phyloP scores from a whole-genome alignment of 2,113 vertebrate species.

The Petrocephalus microphthalmus region DNA sequence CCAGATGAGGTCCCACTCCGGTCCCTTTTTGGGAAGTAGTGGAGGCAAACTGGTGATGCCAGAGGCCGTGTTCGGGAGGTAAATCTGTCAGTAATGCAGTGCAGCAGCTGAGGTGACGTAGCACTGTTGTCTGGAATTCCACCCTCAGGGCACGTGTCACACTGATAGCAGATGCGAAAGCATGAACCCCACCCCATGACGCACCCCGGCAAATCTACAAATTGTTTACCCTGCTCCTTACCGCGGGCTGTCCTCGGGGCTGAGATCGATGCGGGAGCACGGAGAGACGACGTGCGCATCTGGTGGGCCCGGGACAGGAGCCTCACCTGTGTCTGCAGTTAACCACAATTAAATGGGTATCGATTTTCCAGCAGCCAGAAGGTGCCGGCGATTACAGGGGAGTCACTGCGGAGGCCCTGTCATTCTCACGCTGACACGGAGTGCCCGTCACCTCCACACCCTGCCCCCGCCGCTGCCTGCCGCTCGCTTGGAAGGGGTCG shows the following conservation, averaged over 20 bases:
- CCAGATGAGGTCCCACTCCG: neutral
- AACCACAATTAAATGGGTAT: constrained; percentile 22
- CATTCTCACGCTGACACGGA: neutral
- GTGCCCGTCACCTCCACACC: neutral
- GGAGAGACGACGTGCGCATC: neutral
- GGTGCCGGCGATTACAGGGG: constrained; percentile 8
- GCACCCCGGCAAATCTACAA: neutral
- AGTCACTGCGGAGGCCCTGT: neutral
- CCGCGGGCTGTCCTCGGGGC: neutral
- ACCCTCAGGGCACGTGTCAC: neutral
- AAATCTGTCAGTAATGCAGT: neutral
- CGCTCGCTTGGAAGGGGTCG: neutral
- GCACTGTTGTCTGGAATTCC: neutral
- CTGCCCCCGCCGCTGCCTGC: neutral
- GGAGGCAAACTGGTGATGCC: neutral
- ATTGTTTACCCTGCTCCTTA: neutral
- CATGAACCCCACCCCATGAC: neutral
- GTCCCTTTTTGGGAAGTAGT: neutral
- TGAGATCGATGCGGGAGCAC: neutral
- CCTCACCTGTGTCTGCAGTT: constrained; percentile 18
- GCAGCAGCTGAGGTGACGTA: neutral
- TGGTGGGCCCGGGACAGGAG: neutral
- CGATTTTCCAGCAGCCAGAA: constrained; percentile 9
- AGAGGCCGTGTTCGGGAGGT: neutral
- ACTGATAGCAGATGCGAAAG: neutral